Evolutionary conservation across 1,140 invertebrate genomes (phyloP), one percentile per base, ranked within the genome.

Genomic region (Ceratina japonica): DNA sequence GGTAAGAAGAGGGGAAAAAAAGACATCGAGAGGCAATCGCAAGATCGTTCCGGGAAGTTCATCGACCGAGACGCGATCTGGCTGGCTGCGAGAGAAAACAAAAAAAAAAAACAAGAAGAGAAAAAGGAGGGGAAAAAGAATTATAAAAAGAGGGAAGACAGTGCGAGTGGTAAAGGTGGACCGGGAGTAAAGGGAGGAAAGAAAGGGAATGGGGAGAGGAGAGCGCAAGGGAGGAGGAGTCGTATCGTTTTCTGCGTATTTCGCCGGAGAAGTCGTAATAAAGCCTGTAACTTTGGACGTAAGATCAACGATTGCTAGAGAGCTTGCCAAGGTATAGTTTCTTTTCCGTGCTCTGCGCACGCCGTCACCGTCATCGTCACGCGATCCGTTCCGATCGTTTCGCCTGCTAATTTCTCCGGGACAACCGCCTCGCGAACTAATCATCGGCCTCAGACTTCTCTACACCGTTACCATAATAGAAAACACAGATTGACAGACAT

Each of bases 11-110:
- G n/a, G 56, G 31, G 7, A 31, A 59, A 66, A 78, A 73, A 75
- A 73, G 74, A 73, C 64, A 84, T 84, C 73, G 58, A 65, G 80
- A 81, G 77, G 83, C 82, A 84, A 85, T 84, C 78, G 73, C 69
- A 75, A 85, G 79, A 85, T 85, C 79, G 83, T 85, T 85, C 83
- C 83, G 76, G 82, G 70, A 85, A 85, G 83, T 85, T 85, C 82
- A 84, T 81, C 74, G 82, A 85, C 82, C 82, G 79, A 74, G 78
- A 74, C 82, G 82, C 70, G 82, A 78, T 85, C 83, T 64, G 73
- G 63, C 75, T 83, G 69, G 58, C 54, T 71, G 79, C 54, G 54
- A 81, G 75, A 54, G 70, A 84, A 81, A 49, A 84, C 84, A 84
- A 85, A 71, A 44, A 44, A 44, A 44, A 7, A 7, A 37, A 37